phyloP scores from a whole-genome alignment of 2,888 invertebrate species.

The Ommatoiulus sabulosus region DNA sequence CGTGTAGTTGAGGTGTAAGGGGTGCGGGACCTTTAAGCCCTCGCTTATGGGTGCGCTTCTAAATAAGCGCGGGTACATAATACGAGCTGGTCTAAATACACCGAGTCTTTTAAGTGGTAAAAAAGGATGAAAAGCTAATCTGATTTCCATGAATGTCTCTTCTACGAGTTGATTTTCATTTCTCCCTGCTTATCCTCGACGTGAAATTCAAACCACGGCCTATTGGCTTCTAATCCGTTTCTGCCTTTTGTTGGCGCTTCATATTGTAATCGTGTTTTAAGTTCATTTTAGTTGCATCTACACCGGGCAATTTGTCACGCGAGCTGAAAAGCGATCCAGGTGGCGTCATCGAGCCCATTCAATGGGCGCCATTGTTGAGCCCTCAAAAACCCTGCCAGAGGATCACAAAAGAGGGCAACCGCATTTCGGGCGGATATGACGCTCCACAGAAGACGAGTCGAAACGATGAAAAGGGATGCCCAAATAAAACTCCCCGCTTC shows the following conservation, averaged over 20 bases:
- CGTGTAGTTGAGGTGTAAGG: neutral
- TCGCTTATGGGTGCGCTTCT: neutral
- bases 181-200: slow-evolving; percentile 53
- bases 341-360: slow-evolving; percentile 55
- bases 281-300: slow-evolving; percentile 60
- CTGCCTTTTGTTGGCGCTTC: slow-evolving; percentile 52
- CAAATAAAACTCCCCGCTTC: neutral
- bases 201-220: slow-evolving; percentile 56
- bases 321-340: slow-evolving; percentile 56
- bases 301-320: slow-evolving; percentile 60
- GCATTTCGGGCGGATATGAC: slow-evolving; percentile 26
- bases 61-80: neutral
- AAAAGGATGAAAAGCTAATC: slow-evolving; percentile 27
- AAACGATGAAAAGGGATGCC: neutral
- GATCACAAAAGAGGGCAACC: neutral
- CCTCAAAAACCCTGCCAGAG: neutral
- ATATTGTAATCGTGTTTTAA: slow-evolving; percentile 58
- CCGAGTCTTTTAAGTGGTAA: neutral
- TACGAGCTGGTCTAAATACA: neutral
- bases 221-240: slow-evolving; percentile 18
- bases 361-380: slow-evolving; percentile 16
- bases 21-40: neutral
- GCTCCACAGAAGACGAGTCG: slow-evolving; percentile 27
- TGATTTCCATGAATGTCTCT: slow-evolving; percentile 38
- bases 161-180: neutral